Conservation (phyloP, 2,113 vertebrate genomes). For the Asarcornis scutulata region DNA sequence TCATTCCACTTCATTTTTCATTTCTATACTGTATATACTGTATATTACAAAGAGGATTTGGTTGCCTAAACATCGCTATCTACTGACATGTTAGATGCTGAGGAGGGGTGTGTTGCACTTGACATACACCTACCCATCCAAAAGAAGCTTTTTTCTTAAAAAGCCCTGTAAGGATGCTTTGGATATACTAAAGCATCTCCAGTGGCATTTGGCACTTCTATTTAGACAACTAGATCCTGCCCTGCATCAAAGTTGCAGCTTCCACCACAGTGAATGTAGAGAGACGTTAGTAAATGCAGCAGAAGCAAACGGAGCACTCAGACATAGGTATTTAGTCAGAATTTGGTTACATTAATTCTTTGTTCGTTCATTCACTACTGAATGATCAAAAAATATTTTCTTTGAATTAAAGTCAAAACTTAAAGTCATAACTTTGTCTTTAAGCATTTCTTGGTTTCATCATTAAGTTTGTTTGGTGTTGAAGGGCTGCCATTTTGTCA, state of each 20-base stretch:
- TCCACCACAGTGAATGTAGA: background rate
- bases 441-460: background rate
- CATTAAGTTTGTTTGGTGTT: background rate
- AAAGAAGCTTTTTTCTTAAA: background rate
- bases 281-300: background rate
- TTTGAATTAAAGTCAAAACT: background rate
- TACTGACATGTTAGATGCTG: background rate
- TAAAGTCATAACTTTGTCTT: background rate
- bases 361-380: background rate
- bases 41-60: background rate
- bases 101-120: accelerated
- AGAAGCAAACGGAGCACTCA: background rate
- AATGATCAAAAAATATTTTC: background rate
- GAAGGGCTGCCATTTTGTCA: background rate
- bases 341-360: background rate
- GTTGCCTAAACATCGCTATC: background rate
- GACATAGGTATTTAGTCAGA: background rate
- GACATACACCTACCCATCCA: background rate
- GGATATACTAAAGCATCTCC: background rate
- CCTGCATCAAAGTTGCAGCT: background rate
- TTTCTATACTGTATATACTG: background rate
- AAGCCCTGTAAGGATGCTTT: background rate
- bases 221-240: background rate
- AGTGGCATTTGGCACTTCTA: background rate
- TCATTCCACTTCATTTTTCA: background rate